Percentiles rank a stretch among this genome's conserved stretches.
phyloP scores from a whole-genome alignment of 2,888 invertebrate genomes.

The Platycheirus albimanus region DNA sequence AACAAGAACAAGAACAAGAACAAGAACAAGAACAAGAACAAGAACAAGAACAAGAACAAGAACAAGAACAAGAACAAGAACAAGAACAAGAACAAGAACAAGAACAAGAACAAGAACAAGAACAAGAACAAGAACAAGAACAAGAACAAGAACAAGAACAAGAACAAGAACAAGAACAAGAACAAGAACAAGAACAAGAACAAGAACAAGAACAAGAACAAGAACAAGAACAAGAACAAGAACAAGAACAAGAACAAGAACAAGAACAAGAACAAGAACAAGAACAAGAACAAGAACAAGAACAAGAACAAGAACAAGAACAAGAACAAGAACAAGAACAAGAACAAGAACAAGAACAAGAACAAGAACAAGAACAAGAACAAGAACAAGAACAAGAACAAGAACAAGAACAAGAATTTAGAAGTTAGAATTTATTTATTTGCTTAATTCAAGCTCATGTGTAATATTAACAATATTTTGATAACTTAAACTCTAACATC shows the following conservation, averaged over 20 bases:
- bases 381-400: conserved; percentile 34
- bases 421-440: too few species aligned
- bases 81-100: conserved; percentile 76
- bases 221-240: not conserved
- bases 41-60: not conserved
- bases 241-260: conserved; percentile 17
- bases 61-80: not conserved
- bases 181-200: conserved; percentile 17
- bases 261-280: not conserved
- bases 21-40: conserved; percentile 1
- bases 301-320: conserved; percentile 66
- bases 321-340: conserved; percentile 76
- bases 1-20: conserved; percentile 8
- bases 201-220: conserved; percentile 38
- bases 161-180: conserved; percentile 43
- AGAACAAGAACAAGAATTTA: conserved; percentile 10
- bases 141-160: conserved; percentile 75
- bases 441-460: too few species aligned
- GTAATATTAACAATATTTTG: too few species aligned
- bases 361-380: conserved; percentile 12
- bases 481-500: too few species aligned
- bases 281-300: conserved; percentile 27
- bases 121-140: conserved; percentile 33
- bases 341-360: conserved; percentile 75
- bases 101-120: conserved; percentile 73